Percentiles rank a stretch among this genome's conserved stretches.
Conservation (phyloP, 2,888 invertebrate species). For the Laothoe populi region DNA sequence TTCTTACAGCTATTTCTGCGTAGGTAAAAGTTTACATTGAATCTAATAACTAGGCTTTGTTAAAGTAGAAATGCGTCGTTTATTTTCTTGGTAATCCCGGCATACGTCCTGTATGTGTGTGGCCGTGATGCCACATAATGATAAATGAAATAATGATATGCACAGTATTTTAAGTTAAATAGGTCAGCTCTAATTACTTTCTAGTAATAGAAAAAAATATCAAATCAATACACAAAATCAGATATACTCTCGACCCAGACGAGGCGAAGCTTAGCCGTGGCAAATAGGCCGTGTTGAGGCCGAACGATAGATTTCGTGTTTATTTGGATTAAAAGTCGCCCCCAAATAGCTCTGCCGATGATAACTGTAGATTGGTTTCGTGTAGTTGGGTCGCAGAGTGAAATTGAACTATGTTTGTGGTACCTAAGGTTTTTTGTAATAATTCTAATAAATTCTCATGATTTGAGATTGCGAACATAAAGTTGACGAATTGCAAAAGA, state of each 20-base stretch:
- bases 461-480: neutral
- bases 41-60: too few species aligned
- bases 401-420: neutral
- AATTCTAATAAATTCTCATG: neutral
- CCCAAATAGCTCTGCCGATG: neutral
- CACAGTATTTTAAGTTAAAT: neutral
- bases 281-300: slow-evolving; percentile 6
- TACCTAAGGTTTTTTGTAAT: neutral
- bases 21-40: too few species aligned
- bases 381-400: neutral
- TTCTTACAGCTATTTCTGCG: too few species aligned
- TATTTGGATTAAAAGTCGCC: slow-evolving; percentile 37
- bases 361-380: slow-evolving; percentile 22
- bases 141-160: neutral
- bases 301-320: slow-evolving; percentile 36
- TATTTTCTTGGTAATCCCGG: too few species aligned
- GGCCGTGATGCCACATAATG: too few species aligned
- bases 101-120: too few species aligned
- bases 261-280: neutral
- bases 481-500: too few species aligned
- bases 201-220: neutral
- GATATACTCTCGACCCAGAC: neutral
- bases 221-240: slow-evolving; percentile 8
- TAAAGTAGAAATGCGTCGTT: too few species aligned
- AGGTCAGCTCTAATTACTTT: neutral